These are phyloP conservation scores for Eulithis prunata DNA, from an alignment of 2,888 invertebrate genomes.

Conservation along the genomic window DNA sequence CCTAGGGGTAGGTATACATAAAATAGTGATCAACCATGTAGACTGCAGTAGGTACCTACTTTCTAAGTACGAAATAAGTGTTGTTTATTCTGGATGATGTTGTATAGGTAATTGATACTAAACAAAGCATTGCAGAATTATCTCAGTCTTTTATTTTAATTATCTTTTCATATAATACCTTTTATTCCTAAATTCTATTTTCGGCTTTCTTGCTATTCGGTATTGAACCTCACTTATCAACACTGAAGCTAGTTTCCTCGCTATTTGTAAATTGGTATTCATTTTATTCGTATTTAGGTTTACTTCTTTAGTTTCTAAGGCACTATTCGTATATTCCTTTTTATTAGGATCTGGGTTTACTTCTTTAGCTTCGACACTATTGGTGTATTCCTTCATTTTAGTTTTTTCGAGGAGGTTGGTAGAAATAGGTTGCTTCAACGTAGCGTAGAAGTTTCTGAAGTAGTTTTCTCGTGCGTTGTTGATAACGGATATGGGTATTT, in stretches of 20 bases:
- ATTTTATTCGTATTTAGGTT: conserved; percentile 19
- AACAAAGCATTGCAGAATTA: conserved; percentile 7
- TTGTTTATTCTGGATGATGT: neutral
- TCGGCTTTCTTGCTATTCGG: conserved; percentile 32
- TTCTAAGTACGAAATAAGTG: no score
- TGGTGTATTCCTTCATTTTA: no score
- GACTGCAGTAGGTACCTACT: no score
- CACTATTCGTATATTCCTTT: conserved; percentile 7
- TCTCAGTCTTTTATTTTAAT: conserved; percentile 21
- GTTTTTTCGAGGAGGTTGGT: neutral
- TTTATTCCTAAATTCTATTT: conserved; percentile 21
- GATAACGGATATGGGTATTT: conserved; percentile 55
- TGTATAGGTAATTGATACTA: neutral
- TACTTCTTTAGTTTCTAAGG: conserved; percentile 23
- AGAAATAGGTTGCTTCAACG: conserved; percentile 44
- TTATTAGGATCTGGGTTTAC: neutral
- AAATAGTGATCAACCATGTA: no score
- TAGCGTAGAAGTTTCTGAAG: conserved; percentile 58
- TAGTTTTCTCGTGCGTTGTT: conserved; percentile 67
- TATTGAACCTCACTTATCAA: conserved; percentile 49
- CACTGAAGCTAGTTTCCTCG: conserved; percentile 59
- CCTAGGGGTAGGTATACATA: neutral
- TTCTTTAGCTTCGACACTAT: neutral
- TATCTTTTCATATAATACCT: conserved; percentile 15
- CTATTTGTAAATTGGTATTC: conserved; percentile 53